Percentiles rank a stretch among this genome's conserved stretches.
These are phyloP conservation scores for Cheirogaleus medius DNA, from an alignment of 2,113 vertebrate species.

Conservation along the genomic window DNA sequence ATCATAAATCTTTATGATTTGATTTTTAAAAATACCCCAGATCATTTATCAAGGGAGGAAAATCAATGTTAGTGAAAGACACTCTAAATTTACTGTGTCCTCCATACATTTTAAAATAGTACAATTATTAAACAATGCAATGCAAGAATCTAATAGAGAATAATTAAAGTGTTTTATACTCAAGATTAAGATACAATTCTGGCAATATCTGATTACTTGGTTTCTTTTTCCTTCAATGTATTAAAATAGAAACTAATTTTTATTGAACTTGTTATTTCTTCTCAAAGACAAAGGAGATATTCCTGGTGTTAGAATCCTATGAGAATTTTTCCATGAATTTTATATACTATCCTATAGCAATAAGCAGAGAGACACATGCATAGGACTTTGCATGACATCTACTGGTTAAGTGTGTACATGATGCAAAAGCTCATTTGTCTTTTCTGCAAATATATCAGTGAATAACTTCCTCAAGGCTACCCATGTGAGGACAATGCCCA, in stretches of 20 bases:
- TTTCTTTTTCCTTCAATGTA: background rate
- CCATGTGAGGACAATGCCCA: background rate
- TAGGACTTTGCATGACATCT: constrained; percentile 69
- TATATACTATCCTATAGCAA: background rate
- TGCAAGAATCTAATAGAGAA: background rate
- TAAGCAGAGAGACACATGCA: background rate
- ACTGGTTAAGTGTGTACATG: constrained; percentile 47
- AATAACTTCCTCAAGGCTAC: background rate
- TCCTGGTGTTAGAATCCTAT: background rate
- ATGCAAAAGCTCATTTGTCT: background rate
- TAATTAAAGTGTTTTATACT: background rate
- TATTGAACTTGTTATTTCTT: constrained; percentile 16
- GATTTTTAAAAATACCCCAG: background rate
- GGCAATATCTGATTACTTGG: background rate
- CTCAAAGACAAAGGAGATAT: background rate
- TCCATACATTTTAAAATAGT: background rate
- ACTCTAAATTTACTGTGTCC: background rate
- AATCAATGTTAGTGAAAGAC: background rate
- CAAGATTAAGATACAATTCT: background rate
- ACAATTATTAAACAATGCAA: background rate
- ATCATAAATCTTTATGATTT: background rate
- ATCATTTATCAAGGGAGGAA: background rate
- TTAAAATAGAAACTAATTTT: constrained; percentile 31
- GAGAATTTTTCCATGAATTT: background rate
- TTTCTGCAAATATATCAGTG: background rate